Evolutionary conservation across 2,888 invertebrate species (phyloP).

Genomic region (Cryptosula pallasiana): DNA sequence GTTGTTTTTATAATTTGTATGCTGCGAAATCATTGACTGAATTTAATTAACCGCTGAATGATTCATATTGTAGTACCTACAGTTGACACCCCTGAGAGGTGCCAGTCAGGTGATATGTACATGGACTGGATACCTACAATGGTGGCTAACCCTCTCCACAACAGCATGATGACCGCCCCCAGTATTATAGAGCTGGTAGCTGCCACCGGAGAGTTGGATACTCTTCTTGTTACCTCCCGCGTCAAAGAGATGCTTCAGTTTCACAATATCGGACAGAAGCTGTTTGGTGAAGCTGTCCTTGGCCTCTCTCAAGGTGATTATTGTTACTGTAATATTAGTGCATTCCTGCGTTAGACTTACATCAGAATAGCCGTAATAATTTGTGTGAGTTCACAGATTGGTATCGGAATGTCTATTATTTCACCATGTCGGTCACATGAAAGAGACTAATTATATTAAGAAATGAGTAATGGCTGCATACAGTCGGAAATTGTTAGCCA

Average conservation of each 20-base stretch:
- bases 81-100: neutral
- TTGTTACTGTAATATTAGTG: no score
- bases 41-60: no score
- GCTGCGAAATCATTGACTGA: no score
- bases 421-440: no score
- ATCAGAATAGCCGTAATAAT: no score
- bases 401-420: no score
- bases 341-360: no score
- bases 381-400: no score
- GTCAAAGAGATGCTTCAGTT: conserved; percentile 93
- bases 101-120: neutral
- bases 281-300: conserved; percentile 93
- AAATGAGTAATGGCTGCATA: no score
- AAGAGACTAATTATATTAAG: no score
- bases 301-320: conserved; percentile 82
- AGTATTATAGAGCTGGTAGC: conserved; percentile 7
- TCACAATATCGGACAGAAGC: conserved; percentile 95
- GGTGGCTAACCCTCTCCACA: conserved; percentile 7
- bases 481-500: no score
- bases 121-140: conserved; percentile 18
- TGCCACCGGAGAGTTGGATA: conserved; percentile 70
- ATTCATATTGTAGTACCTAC: neutral
- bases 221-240: conserved; percentile 89
- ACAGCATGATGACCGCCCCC: neutral
- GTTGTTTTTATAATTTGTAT: no score